These are phyloP conservation scores for Danio rerio DNA, from an alignment of 2,113 vertebrate genomes.

Conservation along the genomic window DNA sequence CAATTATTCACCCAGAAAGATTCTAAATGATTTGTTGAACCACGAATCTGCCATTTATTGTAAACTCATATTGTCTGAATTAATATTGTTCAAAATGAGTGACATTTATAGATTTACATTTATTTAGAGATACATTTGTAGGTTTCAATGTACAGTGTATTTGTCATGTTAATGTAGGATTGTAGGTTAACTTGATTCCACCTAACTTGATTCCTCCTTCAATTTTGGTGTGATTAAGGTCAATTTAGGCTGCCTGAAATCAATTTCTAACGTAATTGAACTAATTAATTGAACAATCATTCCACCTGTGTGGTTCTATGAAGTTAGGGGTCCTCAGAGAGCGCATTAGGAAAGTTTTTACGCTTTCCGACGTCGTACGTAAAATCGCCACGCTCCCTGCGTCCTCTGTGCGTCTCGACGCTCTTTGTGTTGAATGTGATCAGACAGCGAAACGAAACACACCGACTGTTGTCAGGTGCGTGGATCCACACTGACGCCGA, in stretches of 20 bases:
- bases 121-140: too few relatives aligned
- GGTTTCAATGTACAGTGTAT: too few relatives aligned
- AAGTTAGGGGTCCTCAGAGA: neutral
- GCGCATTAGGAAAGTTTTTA: neutral
- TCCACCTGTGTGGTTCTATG: neutral
- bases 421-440: slow-evolving; percentile 43
- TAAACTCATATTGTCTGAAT: neutral
- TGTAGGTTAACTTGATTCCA: too few relatives aligned
- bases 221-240: neutral
- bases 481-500: neutral
- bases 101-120: too few relatives aligned
- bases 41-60: neutral
- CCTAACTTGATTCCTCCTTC: neutral
- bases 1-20: neutral
- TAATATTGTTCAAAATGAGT: neutral
- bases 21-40: neutral
- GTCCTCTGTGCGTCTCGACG: neutral
- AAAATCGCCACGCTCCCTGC: slow-evolving; percentile 16
- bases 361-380: neutral
- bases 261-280: neutral
- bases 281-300: neutral
- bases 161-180: too few relatives aligned
- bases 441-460: slow-evolving; percentile 24
- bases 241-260: neutral
- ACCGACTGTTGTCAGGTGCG: slow-evolving; percentile 19